Percentiles rank a stretch among this genome's conserved stretches.
Conservation (phyloP, 2,888 invertebrate genomes). For the Dasysyrphus albostriatus region DNA sequence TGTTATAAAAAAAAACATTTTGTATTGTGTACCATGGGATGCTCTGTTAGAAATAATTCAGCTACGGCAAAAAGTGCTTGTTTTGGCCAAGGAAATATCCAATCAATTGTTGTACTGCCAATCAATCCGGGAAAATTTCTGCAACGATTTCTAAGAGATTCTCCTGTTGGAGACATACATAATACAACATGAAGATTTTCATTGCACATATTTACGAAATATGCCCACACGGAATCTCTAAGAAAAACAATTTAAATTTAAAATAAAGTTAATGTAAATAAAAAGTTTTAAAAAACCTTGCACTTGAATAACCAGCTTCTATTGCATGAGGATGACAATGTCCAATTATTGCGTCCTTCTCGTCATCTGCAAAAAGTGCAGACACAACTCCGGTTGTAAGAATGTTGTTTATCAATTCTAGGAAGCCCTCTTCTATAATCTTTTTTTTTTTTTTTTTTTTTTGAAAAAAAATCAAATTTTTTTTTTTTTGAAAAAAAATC, state of each 20-base stretch:
- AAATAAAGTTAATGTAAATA: background rate
- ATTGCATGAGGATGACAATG: constrained; percentile 88
- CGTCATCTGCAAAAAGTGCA: constrained; percentile 93
- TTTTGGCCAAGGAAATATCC: constrained; percentile 97
- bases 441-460: constrained; percentile 76
- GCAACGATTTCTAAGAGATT: constrained; percentile 92
- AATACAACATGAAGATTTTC: constrained; percentile 95
- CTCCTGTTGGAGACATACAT: constrained; percentile 95
- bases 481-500: no score
- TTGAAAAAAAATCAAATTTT: background rate
- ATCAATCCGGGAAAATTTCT: constrained; percentile 96
- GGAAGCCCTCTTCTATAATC: constrained; percentile 91
- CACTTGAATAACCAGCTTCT: constrained; percentile 89
- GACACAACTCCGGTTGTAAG: constrained; percentile 95
- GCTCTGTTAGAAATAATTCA: constrained; percentile 92
- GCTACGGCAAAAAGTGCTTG: constrained; percentile 95
- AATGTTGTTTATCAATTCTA: constrained; percentile 96
- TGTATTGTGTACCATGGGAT: constrained; percentile 81
- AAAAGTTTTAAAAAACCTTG: constrained; percentile 85
- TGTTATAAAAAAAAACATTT: background rate
- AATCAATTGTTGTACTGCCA: constrained; percentile 96
- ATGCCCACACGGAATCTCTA: constrained; percentile 94
- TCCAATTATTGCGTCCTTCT: constrained; percentile 92
- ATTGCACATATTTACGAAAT: constrained; percentile 90
- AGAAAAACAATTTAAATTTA: background rate